phyloP scores from a whole-genome alignment of 2,113 vertebrate genomes.

The Nerophis lumbriciformis region DNA sequence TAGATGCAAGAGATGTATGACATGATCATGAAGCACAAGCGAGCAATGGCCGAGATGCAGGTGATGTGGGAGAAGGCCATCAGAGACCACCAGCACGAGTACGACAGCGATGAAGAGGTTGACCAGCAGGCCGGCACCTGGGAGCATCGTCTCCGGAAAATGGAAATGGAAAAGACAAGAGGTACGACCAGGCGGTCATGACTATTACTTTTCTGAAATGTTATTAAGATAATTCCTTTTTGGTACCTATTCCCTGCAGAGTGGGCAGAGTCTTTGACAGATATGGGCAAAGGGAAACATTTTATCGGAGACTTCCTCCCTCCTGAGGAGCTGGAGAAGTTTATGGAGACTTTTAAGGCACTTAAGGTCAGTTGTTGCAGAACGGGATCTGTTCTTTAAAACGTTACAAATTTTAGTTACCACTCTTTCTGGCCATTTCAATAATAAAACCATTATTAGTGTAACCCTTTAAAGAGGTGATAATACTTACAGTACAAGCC shows the following conservation, averaged over 20 bases:
- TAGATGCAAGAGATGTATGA: conserved; percentile 99
- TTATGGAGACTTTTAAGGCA: conserved; percentile 98
- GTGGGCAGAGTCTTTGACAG: conserved; percentile 95
- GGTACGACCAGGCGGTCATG: conserved; percentile 63
- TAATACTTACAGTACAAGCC: too few relatives aligned
- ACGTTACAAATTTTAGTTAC: not conserved
- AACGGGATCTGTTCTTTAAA: not conserved
- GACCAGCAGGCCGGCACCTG: conserved; percentile 86
- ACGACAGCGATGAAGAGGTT: conserved; percentile 95
- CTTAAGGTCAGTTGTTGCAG: conserved; percentile 77
- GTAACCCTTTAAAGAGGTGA: not conserved
- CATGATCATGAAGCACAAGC: conserved; percentile 97
- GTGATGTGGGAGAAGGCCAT: conserved; percentile 91
- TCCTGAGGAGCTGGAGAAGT: conserved; percentile 93
- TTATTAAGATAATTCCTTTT: too few relatives aligned
- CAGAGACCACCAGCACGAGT: conserved; percentile 88
- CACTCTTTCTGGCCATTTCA: not conserved
- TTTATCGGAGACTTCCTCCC: conserved; percentile 97
- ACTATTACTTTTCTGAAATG: not conserved
- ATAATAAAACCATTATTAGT: not conserved
- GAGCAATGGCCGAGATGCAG: conserved; percentile 95
- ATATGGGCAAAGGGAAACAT: conserved; percentile 97
- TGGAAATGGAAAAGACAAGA: conserved; percentile 98
- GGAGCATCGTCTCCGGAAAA: conserved; percentile 91
- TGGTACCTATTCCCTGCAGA: conserved; percentile 66